Evolutionary conservation across 1,140 invertebrate species (phyloP).

Genomic region (Atta colombica): DNA sequence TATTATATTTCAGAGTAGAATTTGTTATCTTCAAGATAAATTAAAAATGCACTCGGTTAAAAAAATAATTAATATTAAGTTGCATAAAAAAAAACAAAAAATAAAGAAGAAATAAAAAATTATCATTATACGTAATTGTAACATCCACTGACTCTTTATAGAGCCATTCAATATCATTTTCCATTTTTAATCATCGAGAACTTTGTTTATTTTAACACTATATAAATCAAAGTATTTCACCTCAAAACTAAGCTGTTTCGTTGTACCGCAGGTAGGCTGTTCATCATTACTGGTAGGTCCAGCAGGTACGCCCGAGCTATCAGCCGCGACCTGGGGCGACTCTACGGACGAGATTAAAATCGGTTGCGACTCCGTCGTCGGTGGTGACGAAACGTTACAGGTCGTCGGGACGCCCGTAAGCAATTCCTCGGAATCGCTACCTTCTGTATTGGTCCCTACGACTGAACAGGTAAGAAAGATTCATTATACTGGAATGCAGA

Average conservation of each 20-base stretch:
- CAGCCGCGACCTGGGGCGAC: slow-evolving; percentile 64
- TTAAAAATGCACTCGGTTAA: no score
- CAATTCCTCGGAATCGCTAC: slow-evolving; percentile 84
- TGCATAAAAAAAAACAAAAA: no score
- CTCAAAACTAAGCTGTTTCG: slow-evolving; percentile 84
- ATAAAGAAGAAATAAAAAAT: no score
- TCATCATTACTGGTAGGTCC: slow-evolving; percentile 80
- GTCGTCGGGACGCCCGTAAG: slow-evolving; percentile 80
- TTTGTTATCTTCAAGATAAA: no score
- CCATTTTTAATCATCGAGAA: no score
- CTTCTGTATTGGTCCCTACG: slow-evolving; percentile 83
- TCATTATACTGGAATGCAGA: neutral
- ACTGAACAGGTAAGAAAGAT: slow-evolving; percentile 76
- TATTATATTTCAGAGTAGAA: no score
- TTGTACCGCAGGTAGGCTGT: slow-evolving; percentile 80
- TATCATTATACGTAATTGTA: neutral
- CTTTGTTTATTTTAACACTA: neutral
- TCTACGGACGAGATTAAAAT: slow-evolving; percentile 65
- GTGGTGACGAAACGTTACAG: slow-evolving; percentile 81
- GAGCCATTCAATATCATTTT: neutral
- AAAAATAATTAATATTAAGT: no score
- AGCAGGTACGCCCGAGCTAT: slow-evolving; percentile 71
- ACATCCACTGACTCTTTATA: neutral
- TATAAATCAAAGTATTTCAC: slow-evolving; percentile 68
- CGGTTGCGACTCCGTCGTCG: slow-evolving; percentile 78